Evolutionary conservation across 2,888 invertebrate species (phyloP).

Genomic region (Drosophila kokeensis): DNA sequence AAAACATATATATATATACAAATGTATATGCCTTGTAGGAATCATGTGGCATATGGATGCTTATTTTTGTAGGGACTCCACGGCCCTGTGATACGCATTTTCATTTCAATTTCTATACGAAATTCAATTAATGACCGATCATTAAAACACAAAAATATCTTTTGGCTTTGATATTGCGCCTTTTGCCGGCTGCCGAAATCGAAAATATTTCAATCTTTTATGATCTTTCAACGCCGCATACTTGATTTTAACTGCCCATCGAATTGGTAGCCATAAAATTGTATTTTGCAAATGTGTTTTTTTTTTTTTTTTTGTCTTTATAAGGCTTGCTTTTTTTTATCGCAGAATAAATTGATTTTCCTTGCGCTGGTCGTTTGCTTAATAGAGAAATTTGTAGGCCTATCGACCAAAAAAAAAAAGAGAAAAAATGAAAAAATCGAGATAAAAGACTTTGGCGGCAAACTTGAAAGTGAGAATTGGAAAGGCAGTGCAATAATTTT

Average conservation of each 20-base stretch:
- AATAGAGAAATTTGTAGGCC: slow-evolving; percentile 63
- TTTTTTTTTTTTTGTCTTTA: slow-evolving; percentile 9
- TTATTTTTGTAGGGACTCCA: slow-evolving; percentile 24
- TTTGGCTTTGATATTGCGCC: slow-evolving; percentile 77
- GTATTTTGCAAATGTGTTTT: slow-evolving; percentile 44
- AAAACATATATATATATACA: slow-evolving; percentile 47
- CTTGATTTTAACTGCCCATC: slow-evolving; percentile 53
- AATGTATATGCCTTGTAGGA: slow-evolving; percentile 56
- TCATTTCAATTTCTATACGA: slow-evolving; percentile 71
- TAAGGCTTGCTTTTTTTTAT: slow-evolving; percentile 14
- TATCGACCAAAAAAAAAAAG: slow-evolving; percentile 39
- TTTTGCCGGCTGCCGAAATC: slow-evolving; percentile 68
- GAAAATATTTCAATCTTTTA: slow-evolving; percentile 70
- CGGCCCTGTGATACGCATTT: slow-evolving; percentile 65
- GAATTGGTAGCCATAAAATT: slow-evolving; percentile 50
- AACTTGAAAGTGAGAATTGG: slow-evolving; percentile 75
- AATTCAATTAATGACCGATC: slow-evolving; percentile 84
- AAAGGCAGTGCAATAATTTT: slow-evolving; percentile 79
- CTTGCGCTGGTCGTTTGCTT: slow-evolving; percentile 20
- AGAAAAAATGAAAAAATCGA: slow-evolving; percentile 15
- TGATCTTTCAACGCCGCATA: slow-evolving; percentile 62
- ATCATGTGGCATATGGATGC: slow-evolving; percentile 40
- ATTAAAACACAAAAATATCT: slow-evolving; percentile 75
- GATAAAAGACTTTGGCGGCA: slow-evolving; percentile 44
- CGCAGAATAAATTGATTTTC: slow-evolving; percentile 37